Evolutionary conservation across 53 echinoderm and acorn worm species (phyloP), one percentile per base, ranked within the genome.

Genomic region (Holothuria leucospilota): DNA sequence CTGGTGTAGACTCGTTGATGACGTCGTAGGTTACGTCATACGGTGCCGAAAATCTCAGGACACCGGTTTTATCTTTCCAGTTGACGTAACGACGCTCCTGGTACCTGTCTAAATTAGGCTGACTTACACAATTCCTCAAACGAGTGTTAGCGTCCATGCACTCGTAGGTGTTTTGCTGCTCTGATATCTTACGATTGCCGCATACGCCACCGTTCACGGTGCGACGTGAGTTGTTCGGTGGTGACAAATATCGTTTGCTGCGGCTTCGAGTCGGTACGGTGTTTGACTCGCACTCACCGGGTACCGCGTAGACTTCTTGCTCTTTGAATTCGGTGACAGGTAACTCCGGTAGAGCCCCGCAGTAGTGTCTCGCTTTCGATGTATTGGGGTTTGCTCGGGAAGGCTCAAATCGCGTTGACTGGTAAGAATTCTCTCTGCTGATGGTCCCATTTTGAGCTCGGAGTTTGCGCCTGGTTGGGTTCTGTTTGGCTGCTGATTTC

Each of bases 231-330:
- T 80, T 80, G 8, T 80, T 80, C 38, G 80, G 56, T 29, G 80
- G 80, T 6, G 80, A 80, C 59, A 60, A 26, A 60, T 80, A 80
- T 8, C 80, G 80, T 34, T 80, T 80, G 61, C 80, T 80, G 56
- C 56, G 59, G n/a, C 29, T 60, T 20, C 59, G 59, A 61, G 26
- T 80, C 3, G 80, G 80, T 3, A 80, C 61, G 21, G 80, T 80
- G 80, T 80, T 80, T 59, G 80, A 80, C 59, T 80, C 80, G 26
- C 59, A 59, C 13, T 80, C 80, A 18, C 80, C 80, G 1, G 80
- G 80, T 11, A 80, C 80, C 61, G 80, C 80, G 29, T 80, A 80
- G 8, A 61, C 13, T 23, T 42, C 20, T 12, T 41, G 39, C 16
- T 73, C 73, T 12, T 27, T 38, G 6, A 29, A 9, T 16, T n/a